Percentiles rank a stretch among this genome's conserved stretches.
Conservation (phyloP, 1,140 invertebrate species). For the Sinella curviseta region DNA sequence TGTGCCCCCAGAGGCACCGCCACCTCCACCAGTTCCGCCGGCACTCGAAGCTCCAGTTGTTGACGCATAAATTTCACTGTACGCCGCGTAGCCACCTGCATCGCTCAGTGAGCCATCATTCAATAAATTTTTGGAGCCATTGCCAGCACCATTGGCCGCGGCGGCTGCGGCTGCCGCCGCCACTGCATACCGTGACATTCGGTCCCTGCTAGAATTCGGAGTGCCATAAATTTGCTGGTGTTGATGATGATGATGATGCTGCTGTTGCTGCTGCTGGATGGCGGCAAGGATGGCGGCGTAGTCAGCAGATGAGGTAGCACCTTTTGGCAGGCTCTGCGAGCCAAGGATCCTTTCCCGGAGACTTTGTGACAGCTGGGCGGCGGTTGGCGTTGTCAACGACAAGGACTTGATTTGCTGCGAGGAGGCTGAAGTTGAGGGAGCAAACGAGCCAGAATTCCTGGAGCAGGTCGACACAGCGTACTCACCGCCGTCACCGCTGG, state of each 20-base stretch:
- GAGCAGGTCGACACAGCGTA: conserved; percentile 57
- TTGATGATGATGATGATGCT: background rate
- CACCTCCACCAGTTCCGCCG: conserved; percentile 23
- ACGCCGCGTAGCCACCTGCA: conserved; percentile 60
- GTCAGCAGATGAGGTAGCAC: conserved; percentile 63
- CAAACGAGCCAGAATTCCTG: conserved; percentile 38
- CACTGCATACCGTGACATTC: conserved; percentile 45
- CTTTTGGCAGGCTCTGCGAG: conserved; percentile 67
- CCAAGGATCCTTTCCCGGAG: conserved; percentile 77
- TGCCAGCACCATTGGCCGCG: conserved; percentile 55
- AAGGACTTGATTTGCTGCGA: conserved; percentile 60
- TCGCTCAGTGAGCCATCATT: conserved; percentile 74
- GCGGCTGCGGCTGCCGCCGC: conserved; percentile 54
- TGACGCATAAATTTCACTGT: conserved; percentile 57
- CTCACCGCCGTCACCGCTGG: conserved; percentile 23
- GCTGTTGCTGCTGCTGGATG: conserved; percentile 44
- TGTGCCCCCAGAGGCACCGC: conserved; percentile 53
- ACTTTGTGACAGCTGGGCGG: conserved; percentile 78
- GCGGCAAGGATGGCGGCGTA: conserved; percentile 56
- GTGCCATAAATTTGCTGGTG: conserved; percentile 44
- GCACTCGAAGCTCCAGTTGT: conserved; percentile 54
- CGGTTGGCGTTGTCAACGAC: conserved; percentile 75
- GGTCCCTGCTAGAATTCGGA: conserved; percentile 42
- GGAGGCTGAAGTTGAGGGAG: conserved; percentile 13
- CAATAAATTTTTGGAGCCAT: conserved; percentile 41